These are phyloP conservation scores for Strigops habroptila DNA, from an alignment of 2,113 vertebrate species.

Conservation along the genomic window DNA sequence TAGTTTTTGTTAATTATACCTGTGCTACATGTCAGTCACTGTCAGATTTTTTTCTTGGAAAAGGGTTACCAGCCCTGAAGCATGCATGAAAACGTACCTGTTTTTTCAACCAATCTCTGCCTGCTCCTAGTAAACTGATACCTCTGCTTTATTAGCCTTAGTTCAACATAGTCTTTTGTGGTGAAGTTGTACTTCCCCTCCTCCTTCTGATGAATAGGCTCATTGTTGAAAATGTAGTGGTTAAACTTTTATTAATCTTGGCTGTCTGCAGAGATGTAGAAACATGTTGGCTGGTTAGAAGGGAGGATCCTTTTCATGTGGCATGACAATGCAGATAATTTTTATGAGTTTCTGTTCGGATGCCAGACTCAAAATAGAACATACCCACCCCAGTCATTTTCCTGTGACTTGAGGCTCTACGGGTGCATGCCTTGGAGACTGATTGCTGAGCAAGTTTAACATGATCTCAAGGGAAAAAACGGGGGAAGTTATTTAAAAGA, in stretches of 20 bases:
- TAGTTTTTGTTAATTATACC: neutral
- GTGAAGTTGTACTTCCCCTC: neutral
- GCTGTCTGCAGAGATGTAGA: slow-evolving; percentile 30
- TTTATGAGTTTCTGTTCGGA: neutral
- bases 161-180: neutral
- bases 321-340: neutral
- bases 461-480: neutral
- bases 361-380: neutral
- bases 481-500: neutral
- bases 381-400: neutral
- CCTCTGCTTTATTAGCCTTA: slow-evolving; percentile 24
- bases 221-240: slow-evolving; percentile 30
- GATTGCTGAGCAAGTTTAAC: slow-evolving; percentile 1
- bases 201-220: slow-evolving; percentile 48
- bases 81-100: neutral
- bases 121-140: neutral
- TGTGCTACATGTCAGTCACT: neutral
- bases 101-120: slow-evolving; percentile 25
- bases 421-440: neutral
- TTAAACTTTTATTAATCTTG: slow-evolving; percentile 53
- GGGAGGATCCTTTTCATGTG: slow-evolving; percentile 46
- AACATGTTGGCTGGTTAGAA: slow-evolving; percentile 2
- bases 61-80: neutral
- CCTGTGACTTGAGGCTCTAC: neutral
- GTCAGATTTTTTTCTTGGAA: neutral